Evolutionary conservation across 2,113 vertebrate genomes (phyloP).

Genomic region (Hippocampus guttulatus): DNA sequence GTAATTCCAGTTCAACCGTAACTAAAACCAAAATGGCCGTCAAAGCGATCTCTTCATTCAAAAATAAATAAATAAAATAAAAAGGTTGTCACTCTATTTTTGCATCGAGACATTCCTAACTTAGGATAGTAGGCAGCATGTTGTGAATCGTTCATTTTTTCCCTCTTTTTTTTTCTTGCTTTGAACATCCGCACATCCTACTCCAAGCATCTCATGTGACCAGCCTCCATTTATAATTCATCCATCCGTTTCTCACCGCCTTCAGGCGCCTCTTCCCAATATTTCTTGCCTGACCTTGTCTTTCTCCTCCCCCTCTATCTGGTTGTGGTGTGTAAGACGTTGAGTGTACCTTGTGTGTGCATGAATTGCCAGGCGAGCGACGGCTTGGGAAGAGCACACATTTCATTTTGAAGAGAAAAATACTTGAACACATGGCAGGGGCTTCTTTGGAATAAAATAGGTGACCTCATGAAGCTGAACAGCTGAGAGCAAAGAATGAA

Average conservation of each 20-base stretch:
- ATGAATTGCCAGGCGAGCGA: conserved; percentile 26
- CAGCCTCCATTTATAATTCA: conserved; percentile 54
- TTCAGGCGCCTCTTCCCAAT: conserved; percentile 46
- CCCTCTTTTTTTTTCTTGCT: conserved; percentile 18
- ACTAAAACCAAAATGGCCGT: background rate
- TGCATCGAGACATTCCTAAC: conserved; percentile 29
- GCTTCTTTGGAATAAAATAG: conserved; percentile 24
- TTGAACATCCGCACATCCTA: conserved; percentile 48
- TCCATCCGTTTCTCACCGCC: conserved; percentile 32
- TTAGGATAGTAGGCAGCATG: conserved; percentile 20
- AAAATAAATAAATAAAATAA: conserved; percentile 1
- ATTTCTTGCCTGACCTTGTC: conserved; percentile 49
- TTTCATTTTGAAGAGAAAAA: conserved; percentile 13
- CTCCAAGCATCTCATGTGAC: conserved; percentile 38
- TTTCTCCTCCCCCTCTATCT: conserved; percentile 29
- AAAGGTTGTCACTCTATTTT: conserved; percentile 13
- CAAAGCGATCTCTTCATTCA: background rate
- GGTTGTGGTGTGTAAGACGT: conserved; percentile 3
- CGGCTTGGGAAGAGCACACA: conserved; percentile 44
- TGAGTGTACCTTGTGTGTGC: conserved; percentile 24
- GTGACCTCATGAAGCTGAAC: conserved; percentile 41
- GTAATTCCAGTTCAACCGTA: conserved; percentile 11
- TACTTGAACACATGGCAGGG: background rate
- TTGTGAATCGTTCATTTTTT: conserved; percentile 20
- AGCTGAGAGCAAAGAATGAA: conserved; percentile 14